Percentiles rank a stretch among this genome's conserved stretches.
phyloP scores from a whole-genome alignment of 2,888 invertebrate genomes.

The Catocala sponsa region DNA sequence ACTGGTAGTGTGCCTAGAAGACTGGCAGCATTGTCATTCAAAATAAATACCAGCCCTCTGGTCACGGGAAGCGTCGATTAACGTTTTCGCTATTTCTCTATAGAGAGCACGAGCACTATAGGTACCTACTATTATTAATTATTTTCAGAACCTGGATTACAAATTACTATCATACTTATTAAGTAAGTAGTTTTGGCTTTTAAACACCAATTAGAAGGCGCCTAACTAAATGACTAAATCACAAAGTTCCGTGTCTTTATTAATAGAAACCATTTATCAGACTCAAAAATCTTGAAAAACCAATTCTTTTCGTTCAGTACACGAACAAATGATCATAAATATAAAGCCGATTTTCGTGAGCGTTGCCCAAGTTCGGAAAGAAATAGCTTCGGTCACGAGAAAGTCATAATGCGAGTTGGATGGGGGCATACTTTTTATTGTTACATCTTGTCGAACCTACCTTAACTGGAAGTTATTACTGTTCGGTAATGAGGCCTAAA shows the following conservation, averaged over 20 bases:
- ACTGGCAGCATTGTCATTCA: too few relatives aligned
- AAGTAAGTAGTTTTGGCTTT: background rate
- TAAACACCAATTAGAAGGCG: slow-evolving; percentile 32
- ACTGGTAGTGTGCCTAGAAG: too few relatives aligned
- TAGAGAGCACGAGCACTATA: too few relatives aligned
- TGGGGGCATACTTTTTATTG: slow-evolving; percentile 71
- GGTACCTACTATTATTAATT: too few relatives aligned
- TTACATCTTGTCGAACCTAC: slow-evolving; percentile 78
- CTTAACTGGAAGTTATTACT: slow-evolving; percentile 72
- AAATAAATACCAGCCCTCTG: too few relatives aligned
- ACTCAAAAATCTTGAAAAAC: slow-evolving; percentile 56
- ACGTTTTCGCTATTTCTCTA: too few relatives aligned
- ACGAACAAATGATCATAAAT: slow-evolving; percentile 74
- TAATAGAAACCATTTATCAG: slow-evolving; percentile 69
- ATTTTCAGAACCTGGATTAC: too few relatives aligned
- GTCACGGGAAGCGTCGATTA: too few relatives aligned
- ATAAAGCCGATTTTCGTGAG: slow-evolving; percentile 77
- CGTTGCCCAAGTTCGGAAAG: slow-evolving; percentile 71
- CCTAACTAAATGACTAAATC: slow-evolving; percentile 39
- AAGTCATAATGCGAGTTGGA: slow-evolving; percentile 75
- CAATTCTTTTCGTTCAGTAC: slow-evolving; percentile 63
- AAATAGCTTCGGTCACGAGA: slow-evolving; percentile 80
- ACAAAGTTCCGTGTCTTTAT: slow-evolving; percentile 60
- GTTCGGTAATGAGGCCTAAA: slow-evolving; percentile 68
- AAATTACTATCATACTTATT: too few relatives aligned